These are phyloP conservation scores for Polyommatus icarus DNA, from an alignment of 2,888 invertebrate species.

Conservation along the genomic window DNA sequence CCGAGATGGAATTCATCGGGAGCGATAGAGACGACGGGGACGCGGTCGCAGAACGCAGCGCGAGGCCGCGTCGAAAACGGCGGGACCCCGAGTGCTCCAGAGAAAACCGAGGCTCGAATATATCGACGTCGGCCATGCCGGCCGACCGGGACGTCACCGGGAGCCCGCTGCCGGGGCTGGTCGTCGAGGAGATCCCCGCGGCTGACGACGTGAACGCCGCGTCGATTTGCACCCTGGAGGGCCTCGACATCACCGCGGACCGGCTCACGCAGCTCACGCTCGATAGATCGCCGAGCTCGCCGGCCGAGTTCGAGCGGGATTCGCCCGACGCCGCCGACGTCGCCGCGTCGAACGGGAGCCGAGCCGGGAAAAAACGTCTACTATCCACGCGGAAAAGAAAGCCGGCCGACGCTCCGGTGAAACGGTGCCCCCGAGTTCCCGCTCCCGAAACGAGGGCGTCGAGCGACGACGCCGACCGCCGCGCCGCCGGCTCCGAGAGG, in stretches of 20 bases:
- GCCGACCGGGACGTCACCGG: conserved; percentile 50
- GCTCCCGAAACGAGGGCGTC: neutral
- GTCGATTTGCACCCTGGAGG: conserved; percentile 51
- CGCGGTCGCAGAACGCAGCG: conserved; percentile 34
- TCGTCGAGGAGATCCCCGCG: conserved; percentile 53
- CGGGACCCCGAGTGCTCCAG: conserved; percentile 40
- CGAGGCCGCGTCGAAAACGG: conserved; percentile 37
- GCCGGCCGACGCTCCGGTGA: neutral
- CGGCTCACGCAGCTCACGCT: conserved; percentile 50
- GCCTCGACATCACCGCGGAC: conserved; percentile 53
- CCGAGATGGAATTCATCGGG: conserved; percentile 53
- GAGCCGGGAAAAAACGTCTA: neutral
- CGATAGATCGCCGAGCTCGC: conserved; percentile 56
- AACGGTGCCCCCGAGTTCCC: neutral
- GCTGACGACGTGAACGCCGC: conserved; percentile 47
- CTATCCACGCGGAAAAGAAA: conserved; percentile 25
- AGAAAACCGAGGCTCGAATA: conserved; percentile 35
- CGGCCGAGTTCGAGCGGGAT: conserved; percentile 45
- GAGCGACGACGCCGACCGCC: neutral
- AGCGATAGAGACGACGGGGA: conserved; percentile 37
- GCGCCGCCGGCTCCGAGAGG: conserved; percentile 5
- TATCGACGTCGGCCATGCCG: conserved; percentile 37
- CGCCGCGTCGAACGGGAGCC: neutral
- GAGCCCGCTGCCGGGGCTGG: conserved; percentile 63
- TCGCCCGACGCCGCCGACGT: neutral